These are phyloP conservation scores for Alexandromys fortis DNA, from an alignment of 2,113 vertebrate genomes.

Conservation along the genomic window DNA sequence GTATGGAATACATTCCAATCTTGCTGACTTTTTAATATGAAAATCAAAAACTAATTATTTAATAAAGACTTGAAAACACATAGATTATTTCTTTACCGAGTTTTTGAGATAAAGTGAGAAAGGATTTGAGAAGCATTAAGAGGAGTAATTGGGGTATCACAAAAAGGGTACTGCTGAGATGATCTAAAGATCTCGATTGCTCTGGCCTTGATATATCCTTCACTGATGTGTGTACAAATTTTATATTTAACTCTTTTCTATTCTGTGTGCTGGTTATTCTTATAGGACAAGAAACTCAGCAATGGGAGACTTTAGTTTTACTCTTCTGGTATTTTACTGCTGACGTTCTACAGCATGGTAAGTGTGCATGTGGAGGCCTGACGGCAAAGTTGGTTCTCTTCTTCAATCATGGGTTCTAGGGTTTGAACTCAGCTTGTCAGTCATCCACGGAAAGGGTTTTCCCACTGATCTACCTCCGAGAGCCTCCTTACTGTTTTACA, in stretches of 20 bases:
- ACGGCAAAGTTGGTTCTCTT: neutral
- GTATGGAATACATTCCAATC: neutral
- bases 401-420: neutral
- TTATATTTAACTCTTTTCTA: neutral
- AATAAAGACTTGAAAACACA: neutral
- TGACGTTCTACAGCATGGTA: neutral
- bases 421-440: neutral
- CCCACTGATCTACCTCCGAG: neutral
- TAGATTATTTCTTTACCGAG: neutral
- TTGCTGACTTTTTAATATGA: neutral
- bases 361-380: neutral
- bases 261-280: neutral
- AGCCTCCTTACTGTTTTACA: neutral
- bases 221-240: neutral
- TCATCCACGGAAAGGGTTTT: neutral
- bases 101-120: neutral
- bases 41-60: neutral
- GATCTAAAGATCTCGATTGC: neutral
- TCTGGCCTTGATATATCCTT: neutral
- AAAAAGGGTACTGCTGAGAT: neutral
- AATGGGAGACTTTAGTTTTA: neutral
- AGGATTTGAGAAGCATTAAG: neutral
- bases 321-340: neutral
- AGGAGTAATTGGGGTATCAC: neutral
- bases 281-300: neutral